Percentiles rank a stretch among this genome's conserved stretches.
Evolutionary conservation across 2,888 invertebrate genomes (phyloP).

Genomic region (Exephanes ischioxanthus): DNA sequence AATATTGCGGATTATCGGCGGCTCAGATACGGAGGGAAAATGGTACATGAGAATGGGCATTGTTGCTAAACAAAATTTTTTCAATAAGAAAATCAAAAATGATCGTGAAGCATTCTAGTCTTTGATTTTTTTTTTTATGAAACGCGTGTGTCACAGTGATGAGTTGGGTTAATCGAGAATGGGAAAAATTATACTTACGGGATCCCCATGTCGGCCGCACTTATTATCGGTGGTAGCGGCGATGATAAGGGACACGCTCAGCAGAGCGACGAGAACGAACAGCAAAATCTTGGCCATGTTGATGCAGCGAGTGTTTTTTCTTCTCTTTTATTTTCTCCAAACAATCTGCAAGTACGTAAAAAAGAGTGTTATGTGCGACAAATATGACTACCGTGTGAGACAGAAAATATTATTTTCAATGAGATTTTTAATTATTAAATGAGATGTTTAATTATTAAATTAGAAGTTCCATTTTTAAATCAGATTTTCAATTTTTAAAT

Average conservation of each 20-base stretch:
- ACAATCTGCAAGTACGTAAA: slow-evolving; percentile 42
- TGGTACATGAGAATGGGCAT: not conserved
- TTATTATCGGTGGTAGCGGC: slow-evolving; percentile 62
- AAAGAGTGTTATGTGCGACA: not conserved
- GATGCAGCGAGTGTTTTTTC: not conserved
- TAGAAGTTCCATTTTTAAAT: too few relatives aligned
- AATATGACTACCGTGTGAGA: not conserved
- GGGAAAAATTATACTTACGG: slow-evolving; percentile 74
- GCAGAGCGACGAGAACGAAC: slow-evolving; percentile 71
- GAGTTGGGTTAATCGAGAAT: slow-evolving; percentile 6
- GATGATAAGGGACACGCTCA: slow-evolving; percentile 74
- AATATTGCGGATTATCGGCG: not conserved
- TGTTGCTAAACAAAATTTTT: not conserved
- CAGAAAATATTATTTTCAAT: not conserved
- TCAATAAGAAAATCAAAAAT: not conserved
- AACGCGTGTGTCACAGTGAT: not conserved
- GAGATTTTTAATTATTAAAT: not conserved
- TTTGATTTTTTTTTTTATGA: not conserved
- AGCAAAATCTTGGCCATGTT: slow-evolving; percentile 76
- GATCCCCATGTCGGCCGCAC: slow-evolving; percentile 79
- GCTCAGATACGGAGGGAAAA: not conserved
- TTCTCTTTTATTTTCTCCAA: not conserved
- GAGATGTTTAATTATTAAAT: not conserved
- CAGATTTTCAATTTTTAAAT: not conserved
- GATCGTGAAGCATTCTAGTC: not conserved